Base-by-base conservation (phyloP, 2,888 invertebrate species). In the Trichopria drosophilae region DNA sequence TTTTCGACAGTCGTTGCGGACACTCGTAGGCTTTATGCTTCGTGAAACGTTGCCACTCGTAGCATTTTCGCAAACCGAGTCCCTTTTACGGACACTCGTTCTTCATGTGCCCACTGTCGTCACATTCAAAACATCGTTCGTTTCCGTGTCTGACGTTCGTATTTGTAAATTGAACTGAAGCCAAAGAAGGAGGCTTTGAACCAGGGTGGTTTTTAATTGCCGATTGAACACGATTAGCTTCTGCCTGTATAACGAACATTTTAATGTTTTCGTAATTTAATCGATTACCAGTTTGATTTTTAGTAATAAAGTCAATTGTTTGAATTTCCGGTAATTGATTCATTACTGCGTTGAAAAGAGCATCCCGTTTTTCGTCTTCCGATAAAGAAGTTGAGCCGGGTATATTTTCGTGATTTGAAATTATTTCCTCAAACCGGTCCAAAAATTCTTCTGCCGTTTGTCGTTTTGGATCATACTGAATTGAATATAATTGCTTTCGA, bases 321-420 rank as follows among this genome's bases (percentile, higher is more conserved):
- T 53, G 32, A 10, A 48, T 26, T 16, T 32, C 13, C 6, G 46
- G 46, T 9, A 46, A 36, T 12, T n/a, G 12, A 1, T 12, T 18
- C 45, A 46, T 37, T 10, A 46, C 28, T 1, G 45, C 45, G 13
- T 36, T 37, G 23, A 18, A 43, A 10, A 49, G 42, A 2, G 55
- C 49, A 50, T 57, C 53, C 40, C 57, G 37, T 34, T 57, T 59
- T 40, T 57, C 59, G 7, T 43, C 34, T 40, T 59, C 53, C 12
- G 53, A 50, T 10, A 59, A 44, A 9, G 53, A 35, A 40, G 45
- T 39, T 24, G 48, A 41, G 13, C 45, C 39, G 36, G 46, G 37
- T 12, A 51, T 24, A 42, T 37, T 54, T 36, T 50, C 54, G 13
- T 54, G 42, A 12, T 46, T 54, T 46, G 50, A 35, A 16, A 50